Base-by-base conservation (phyloP, 2,888 invertebrate genomes). In the Drosophila prolongata region DNA sequence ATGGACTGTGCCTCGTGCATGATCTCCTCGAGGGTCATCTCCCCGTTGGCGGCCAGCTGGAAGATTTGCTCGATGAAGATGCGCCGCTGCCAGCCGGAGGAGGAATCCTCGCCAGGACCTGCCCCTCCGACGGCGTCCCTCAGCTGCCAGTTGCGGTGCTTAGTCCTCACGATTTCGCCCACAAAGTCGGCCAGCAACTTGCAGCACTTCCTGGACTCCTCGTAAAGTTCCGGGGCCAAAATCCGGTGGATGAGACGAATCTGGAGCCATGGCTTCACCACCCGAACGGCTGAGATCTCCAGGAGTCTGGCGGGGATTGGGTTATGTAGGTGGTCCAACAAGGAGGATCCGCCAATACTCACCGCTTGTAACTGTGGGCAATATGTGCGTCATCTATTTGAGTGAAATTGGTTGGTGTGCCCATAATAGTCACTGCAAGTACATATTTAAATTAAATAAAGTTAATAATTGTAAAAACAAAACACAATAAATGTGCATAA, bases 51-150 rank as follows among this genome's bases (percentile, higher is more conserved):
- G 11, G 91, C 92, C 80, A 91, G 76, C 52, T 90, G 89, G 58
- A 91, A 91, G 78, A 91, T 87, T 78, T 91, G 91, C 70, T 91
- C 91, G 47, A 91, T 91, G 69, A 91, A 91, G 65, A 91, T 91
- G 69, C 91, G 89, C 11, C 88, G 82, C 56, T 87, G 85, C 77
- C 76, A 83, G 44, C 86, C 56, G n/a, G 77, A 49, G 8, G 78
- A 56, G 13, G 80, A 52, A 6, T 74, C 65, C 16, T 75, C 72
- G 1, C 64, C 77, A 2, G 53, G 37, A 64, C 66, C 19, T 38
- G 38, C 43, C 1, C 46, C 46, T 0, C 19, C 44, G 1, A 50
- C 24, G 9, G 55, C 56, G 14, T 60, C 47, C 2, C 69, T 50
- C 3, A 68, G 76, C 46, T 83, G 83, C 91, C 91, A 91, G 56